Evolutionary conservation across 1,140 invertebrate genomes (phyloP).

Genomic region (Papilio polytes): DNA sequence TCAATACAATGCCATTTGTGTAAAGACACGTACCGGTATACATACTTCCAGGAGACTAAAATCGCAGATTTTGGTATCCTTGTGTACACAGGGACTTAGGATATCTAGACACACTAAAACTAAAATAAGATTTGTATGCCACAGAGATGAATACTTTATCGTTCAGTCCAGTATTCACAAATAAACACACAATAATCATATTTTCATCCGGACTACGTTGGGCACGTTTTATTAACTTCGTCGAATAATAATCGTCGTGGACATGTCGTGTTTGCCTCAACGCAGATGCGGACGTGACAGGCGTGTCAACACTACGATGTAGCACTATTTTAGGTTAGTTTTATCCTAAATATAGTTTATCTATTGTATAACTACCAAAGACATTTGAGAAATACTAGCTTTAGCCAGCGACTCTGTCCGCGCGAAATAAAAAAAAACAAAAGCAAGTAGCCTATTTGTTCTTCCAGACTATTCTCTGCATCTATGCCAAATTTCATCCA

Average conservation of each 20-base stretch:
- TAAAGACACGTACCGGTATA: no score
- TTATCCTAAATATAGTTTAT: background rate
- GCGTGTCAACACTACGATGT: background rate
- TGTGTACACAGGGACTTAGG: no score
- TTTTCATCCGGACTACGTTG: background rate
- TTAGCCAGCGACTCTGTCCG: no score
- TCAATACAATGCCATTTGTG: no score
- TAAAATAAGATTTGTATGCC: background rate
- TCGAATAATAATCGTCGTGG: slow-evolving; percentile 17
- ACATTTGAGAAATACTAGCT: no score
- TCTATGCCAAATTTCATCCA: no score
- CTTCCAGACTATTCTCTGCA: no score
- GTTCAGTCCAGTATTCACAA: background rate
- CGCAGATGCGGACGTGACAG: background rate
- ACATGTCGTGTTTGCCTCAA: slow-evolving; percentile 15
- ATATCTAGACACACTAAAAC: background rate
- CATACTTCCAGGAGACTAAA: no score
- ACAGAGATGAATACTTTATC: background rate
- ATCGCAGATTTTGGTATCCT: no score
- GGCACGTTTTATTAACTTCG: slow-evolving; percentile 17
- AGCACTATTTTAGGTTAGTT: background rate
- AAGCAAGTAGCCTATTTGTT: no score
- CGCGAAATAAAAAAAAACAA: no score
- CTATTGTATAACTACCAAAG: background rate
- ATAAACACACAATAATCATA: slow-evolving; percentile 22